phyloP scores from a whole-genome alignment of 2,113 vertebrate species.

The Arenaria interpres region DNA sequence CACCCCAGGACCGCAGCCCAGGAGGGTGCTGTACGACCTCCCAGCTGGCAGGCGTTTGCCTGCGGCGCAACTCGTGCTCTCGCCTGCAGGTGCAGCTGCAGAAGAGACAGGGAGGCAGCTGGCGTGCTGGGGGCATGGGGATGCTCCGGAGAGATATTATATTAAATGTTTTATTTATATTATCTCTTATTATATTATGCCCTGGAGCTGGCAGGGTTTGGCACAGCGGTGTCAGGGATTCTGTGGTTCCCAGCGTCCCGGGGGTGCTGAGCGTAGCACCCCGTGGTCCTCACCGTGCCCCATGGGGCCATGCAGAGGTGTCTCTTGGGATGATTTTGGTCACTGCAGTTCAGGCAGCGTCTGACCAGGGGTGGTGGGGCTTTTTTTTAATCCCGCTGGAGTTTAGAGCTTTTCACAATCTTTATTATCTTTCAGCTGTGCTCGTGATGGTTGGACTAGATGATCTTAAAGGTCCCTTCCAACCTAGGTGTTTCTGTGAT shows the following conservation, averaged over 20 bases:
- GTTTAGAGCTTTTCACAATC: not conserved
- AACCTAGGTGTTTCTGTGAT: too few species aligned
- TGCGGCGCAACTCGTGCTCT: accelerated
- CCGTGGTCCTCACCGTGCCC: accelerated
- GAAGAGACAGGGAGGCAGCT: not conserved
- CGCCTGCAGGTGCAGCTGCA: not conserved
- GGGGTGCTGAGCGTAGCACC: not conserved
- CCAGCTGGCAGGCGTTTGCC: not conserved
- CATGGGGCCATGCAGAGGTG: not conserved
- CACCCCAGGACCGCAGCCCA: not conserved
- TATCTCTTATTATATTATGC: not conserved
- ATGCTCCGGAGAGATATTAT: not conserved
- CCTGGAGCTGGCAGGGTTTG: not conserved
- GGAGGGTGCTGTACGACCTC: accelerated
- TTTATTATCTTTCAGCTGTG: accelerated
- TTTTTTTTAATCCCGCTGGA: not conserved
- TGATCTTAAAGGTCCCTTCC: too few species aligned
- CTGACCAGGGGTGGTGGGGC: accelerated
- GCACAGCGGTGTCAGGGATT: accelerated
- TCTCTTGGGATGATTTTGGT: not conserved
- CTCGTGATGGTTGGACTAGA: too few species aligned
- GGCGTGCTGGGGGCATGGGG: accelerated
- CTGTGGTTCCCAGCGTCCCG: not conserved
- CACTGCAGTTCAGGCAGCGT: not conserved
- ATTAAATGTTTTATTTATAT: slow-evolving; percentile 4